A percentile compares a stretch with the other conserved stretches of the same genome.
phyloP scores from a whole-genome alignment of 2,888 invertebrate genomes.

The Hypomecis punctinalis region DNA sequence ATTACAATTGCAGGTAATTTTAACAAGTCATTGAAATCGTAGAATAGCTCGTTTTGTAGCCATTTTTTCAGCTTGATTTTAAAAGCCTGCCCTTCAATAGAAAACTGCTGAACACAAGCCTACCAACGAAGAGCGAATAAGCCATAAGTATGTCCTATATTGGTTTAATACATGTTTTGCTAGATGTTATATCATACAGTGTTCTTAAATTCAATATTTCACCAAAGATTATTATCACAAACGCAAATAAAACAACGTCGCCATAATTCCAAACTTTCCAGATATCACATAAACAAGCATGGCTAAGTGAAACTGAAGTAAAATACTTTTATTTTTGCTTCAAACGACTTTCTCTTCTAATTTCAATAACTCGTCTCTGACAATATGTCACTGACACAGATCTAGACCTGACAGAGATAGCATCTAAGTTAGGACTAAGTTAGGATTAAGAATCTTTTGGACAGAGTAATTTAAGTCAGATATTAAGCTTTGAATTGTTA shows the following conservation, averaged over 20 bases:
- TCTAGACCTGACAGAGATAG: slow-evolving; percentile 24
- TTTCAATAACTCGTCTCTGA: slow-evolving; percentile 30
- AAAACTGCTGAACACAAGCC: too few species aligned
- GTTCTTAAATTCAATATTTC: too few species aligned
- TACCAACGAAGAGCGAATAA: too few species aligned
- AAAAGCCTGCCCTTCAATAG: too few species aligned
- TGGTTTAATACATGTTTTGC: too few species aligned
- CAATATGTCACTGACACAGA: slow-evolving; percentile 28
- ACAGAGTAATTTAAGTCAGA: slow-evolving; percentile 7
- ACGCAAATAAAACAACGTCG: slow-evolving; percentile 27
- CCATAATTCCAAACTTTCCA: slow-evolving; percentile 26
- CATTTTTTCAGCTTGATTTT: too few species aligned
- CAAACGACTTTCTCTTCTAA: slow-evolving; percentile 24
- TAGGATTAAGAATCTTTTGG: slow-evolving; percentile 1
- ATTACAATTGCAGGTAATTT: too few species aligned
- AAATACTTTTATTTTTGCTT: slow-evolving; percentile 24
- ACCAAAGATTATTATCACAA: slow-evolving; percentile 1
- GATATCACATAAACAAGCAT: slow-evolving; percentile 21
- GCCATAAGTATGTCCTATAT: too few species aligned
- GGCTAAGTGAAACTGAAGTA: slow-evolving; percentile 20
- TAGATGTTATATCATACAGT: too few species aligned
- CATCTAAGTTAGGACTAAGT: slow-evolving; percentile 10
- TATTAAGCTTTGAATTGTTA: not conserved
- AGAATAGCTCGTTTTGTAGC: too few species aligned
- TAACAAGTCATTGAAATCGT: too few species aligned